Evolutionary conservation across 2,888 invertebrate species (phyloP), one percentile per base, ranked within the genome.

Genomic region (Cephonodes hylas): DNA sequence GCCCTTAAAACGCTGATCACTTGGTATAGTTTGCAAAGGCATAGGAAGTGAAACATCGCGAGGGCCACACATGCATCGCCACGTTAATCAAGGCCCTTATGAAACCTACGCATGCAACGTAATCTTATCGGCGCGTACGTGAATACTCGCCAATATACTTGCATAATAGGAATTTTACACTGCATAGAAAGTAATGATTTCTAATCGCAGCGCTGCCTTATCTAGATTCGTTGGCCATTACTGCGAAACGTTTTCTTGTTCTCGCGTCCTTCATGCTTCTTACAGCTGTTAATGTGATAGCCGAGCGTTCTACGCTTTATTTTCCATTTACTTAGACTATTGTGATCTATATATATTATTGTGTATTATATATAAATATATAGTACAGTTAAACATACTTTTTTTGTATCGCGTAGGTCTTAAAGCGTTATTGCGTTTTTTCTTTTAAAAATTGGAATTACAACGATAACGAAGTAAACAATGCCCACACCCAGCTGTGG

Each of bases 161-260:
- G 76, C 76, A 81, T 78, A 86, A 86, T 83, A 78, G 75, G 78
- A 84, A 83, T 83, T 84, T 83, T 82, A 84, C 80, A 79, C 75
- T 64, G 74, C 75, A 80, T 82, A 79, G 82, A 85, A 85, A 86
- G 83, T 84, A 85, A 84, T 84, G 78, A 83, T 85, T 86, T 83
- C 80, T 81, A 81, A 84, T 85, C 81, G 85, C 79, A 85, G 82
- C 83, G 83, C 80, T 79, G 79, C 76, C 83, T 84, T 85, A 86
- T 84, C 84, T 79, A 76, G 81, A 81, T 81, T 75, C 72, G 76
- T 76, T 72, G 60, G 64, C 72, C 70, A 69, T 70, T 66, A 65
- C 67, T 67, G 67, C 57, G 62, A 53, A 65, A 70, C 62, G 60
- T 38, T 53, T 60, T 42, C 60, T 42, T 31, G 44, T 42, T 27